Evolutionary conservation across 2,888 invertebrate genomes (phyloP).

Genomic region (Tethea ocularis): DNA sequence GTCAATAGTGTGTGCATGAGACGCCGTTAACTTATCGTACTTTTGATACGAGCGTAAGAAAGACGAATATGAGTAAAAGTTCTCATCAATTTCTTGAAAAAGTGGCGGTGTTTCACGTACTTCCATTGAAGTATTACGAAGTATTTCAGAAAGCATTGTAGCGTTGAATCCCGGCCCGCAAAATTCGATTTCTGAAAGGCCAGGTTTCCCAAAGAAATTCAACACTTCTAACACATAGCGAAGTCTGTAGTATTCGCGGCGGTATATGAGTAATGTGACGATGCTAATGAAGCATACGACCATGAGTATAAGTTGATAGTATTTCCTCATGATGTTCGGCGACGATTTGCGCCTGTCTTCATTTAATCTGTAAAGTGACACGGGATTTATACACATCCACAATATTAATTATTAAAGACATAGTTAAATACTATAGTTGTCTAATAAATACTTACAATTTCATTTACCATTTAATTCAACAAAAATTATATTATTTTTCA

Average conservation of each 20-base stretch:
- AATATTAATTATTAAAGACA: not conserved
- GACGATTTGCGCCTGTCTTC: slow-evolving; percentile 70
- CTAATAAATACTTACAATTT: not conserved
- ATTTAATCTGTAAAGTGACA: slow-evolving; percentile 65
- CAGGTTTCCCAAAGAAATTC: slow-evolving; percentile 92
- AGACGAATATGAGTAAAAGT: slow-evolving; percentile 87
- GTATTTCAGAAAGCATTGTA: slow-evolving; percentile 76
- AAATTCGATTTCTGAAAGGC: slow-evolving; percentile 77
- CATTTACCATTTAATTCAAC: not conserved
- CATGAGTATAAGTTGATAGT: slow-evolving; percentile 90
- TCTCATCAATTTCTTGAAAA: slow-evolving; percentile 86
- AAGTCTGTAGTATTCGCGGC: slow-evolving; percentile 92
- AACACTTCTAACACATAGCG: slow-evolving; percentile 93
- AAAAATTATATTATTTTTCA: not conserved
- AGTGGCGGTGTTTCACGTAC: slow-evolving; percentile 86
- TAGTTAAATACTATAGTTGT: not conserved
- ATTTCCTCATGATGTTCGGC: slow-evolving; percentile 88
- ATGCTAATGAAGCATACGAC: slow-evolving; percentile 89
- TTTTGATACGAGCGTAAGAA: slow-evolving; percentile 83
- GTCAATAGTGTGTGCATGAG: slow-evolving; percentile 69
- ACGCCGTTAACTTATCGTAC: slow-evolving; percentile 76
- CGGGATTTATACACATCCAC: slow-evolving; percentile 13
- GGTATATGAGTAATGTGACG: slow-evolving; percentile 89
- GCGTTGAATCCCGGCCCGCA: slow-evolving; percentile 82
- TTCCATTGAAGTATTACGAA: slow-evolving; percentile 79